Conservation (phyloP, 2,797 vertebrate genomes). For the Agapornis canus region DNA sequence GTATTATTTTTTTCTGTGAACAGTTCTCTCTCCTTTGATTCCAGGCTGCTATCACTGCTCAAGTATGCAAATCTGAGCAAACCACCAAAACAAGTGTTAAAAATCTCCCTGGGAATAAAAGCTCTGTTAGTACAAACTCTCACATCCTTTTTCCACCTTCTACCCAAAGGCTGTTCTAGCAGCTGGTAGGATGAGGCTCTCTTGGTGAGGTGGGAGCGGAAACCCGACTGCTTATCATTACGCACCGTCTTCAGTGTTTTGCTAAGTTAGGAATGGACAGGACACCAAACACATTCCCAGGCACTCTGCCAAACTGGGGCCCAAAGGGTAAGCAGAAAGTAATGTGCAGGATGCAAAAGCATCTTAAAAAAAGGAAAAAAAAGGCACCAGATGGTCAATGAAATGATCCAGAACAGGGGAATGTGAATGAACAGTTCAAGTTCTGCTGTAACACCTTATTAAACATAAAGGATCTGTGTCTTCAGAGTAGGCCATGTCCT, state of each 20-base stretch:
- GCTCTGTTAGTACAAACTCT: neutral
- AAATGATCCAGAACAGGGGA: conserved; percentile 1
- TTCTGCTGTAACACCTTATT: conserved; percentile 34
- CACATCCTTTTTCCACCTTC: neutral
- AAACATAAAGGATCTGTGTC: neutral
- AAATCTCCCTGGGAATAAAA: neutral
- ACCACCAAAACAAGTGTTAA: neutral
- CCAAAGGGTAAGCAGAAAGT: conserved; percentile 27
- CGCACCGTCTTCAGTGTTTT: neutral
- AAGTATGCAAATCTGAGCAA: neutral
- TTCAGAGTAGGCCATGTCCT: neutral
- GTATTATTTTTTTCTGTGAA: neutral
- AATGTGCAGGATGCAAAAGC: neutral
- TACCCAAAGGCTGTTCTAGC: neutral
- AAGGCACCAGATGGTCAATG: conserved; percentile 12
- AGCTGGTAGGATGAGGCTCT: neutral
- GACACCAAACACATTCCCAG: conserved; percentile 38
- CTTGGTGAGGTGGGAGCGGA: neutral
- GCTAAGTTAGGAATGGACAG: conserved; percentile 1
- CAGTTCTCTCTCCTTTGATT: neutral
- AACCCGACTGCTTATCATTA: neutral
- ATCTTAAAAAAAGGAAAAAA: neutral
- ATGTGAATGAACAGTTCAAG: neutral
- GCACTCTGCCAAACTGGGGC: conserved; percentile 31
- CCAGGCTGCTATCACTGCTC: neutral